These are phyloP conservation scores for Agapetus fuscipes DNA, from an alignment of 2,888 invertebrate genomes.

Conservation along the genomic window DNA sequence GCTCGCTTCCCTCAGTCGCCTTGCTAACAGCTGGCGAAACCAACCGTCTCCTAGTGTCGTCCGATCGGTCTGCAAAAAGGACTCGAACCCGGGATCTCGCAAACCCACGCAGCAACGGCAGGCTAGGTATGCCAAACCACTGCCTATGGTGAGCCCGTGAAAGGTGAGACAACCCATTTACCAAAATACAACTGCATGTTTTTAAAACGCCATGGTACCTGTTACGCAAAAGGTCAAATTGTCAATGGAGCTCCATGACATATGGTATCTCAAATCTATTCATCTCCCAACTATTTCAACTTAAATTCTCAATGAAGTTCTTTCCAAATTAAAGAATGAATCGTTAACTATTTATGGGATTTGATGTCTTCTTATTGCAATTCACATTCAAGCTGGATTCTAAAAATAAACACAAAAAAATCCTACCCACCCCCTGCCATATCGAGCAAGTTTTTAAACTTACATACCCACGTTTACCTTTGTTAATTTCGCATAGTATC, in stretches of 20 bases:
- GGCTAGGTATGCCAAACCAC: constrained; percentile 7
- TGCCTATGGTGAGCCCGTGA: constrained; percentile 14
- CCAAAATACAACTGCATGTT: constrained; percentile 3
- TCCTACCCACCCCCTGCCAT: too few relatives aligned
- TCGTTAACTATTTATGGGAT: too few relatives aligned
- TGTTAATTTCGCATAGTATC: too few relatives aligned
- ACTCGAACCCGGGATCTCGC: constrained; percentile 9
- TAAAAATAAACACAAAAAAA: too few relatives aligned
- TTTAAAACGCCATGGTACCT: constrained; percentile 12
- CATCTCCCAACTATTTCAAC: too few relatives aligned
- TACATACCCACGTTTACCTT: too few relatives aligned
- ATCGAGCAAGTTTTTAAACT: too few relatives aligned
- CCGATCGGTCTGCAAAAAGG: constrained; percentile 8
- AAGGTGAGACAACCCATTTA: constrained; percentile 6
- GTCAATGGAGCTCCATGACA: constrained; percentile 12
- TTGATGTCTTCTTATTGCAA: too few relatives aligned
- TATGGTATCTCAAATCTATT: constrained; percentile 7
- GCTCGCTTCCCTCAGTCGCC: constrained; percentile 12
- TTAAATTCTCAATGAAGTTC: too few relatives aligned
- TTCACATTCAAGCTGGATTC: too few relatives aligned
- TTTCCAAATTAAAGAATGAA: too few relatives aligned
- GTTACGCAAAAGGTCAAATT: constrained; percentile 20
- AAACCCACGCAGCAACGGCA: background rate
- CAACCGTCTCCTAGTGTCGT: constrained; percentile 8
- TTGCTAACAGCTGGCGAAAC: constrained; percentile 18